phyloP scores from a whole-genome alignment of 2,797 vertebrate genomes.

The Falco rusticolus region DNA sequence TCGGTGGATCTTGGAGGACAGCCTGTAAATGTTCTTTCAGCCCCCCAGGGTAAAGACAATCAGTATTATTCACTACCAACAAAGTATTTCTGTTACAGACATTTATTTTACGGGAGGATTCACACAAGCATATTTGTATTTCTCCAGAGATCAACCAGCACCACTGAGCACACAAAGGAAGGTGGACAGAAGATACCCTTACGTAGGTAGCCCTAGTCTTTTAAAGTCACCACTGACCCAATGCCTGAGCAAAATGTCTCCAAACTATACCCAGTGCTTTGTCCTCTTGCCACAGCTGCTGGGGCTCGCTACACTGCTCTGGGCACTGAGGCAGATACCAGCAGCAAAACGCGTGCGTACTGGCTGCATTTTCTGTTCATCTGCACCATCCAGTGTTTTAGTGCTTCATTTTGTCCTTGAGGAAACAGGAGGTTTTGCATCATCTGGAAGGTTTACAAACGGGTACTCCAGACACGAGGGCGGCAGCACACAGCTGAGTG shows the following conservation, averaged over 20 bases:
- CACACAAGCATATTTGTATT: not conserved
- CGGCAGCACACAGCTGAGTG: not conserved
- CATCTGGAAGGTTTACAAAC: not conserved
- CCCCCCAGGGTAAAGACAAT: not conserved
- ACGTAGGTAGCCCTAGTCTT: not conserved
- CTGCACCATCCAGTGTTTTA: not conserved
- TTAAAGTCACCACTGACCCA: not conserved
- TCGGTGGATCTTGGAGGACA: not conserved
- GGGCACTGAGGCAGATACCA: not conserved
- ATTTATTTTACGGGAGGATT: not conserved
- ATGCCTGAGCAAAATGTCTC: not conserved
- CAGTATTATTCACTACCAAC: not conserved
- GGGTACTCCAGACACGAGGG: accelerated
- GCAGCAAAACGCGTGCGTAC: not conserved
- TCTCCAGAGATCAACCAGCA: not conserved
- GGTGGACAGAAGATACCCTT: not conserved
- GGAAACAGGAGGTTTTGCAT: not conserved
- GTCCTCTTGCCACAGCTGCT: not conserved
- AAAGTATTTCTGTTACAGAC: not conserved
- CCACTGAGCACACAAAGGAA: not conserved
- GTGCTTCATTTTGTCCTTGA: not conserved
- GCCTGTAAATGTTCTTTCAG: not conserved
- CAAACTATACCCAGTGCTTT: not conserved
- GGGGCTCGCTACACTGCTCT: not conserved
- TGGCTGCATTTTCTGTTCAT: not conserved